Base-by-base conservation (phyloP, 2,888 invertebrate genomes). In the Plutella xylostella region DNA sequence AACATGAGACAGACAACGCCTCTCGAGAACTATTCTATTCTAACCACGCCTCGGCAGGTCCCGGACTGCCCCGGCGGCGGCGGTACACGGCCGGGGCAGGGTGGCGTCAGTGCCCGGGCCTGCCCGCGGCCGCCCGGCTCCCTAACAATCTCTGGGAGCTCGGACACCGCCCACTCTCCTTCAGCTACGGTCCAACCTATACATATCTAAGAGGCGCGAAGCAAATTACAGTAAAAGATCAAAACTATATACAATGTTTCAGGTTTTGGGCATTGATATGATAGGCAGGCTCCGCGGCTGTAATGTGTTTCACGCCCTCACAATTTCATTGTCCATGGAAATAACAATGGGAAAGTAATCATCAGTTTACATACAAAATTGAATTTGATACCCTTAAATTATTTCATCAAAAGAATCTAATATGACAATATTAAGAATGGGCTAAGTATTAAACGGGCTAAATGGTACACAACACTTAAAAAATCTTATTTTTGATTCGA, bases 231-330 rank as follows among this genome's bases (percentile, higher is more conserved):
- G 72, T 56, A 60, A 54, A n/a, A 28, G 7, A 9, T 28, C n/a
- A n/a, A 28, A 28, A 65, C 68, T 79, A 79, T 78, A 53, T 78
- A 79, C 78, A 78, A 56, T 60, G 61, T 25, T 20, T n/a, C 9
- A 18, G n/a, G 19, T 18, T 12, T 4, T 9, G 11, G 20, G 3
- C 18, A n/a, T n/a, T 20, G 39, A 15, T 22, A 9, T 22, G 39
- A 7, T 39, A 25, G 51, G 25, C 45, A 40, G 37, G 42, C 38
- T 54, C 65, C 55, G 51, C 54, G 66, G 65, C 70, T 72, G 79
- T 77, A 78, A 77, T 75, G 58, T 76, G 77, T 65, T 78, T 75
- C 79, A 72, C 80, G 78, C 77, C 78, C 58, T 64, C 53, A 60
- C 63, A 62, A 55, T 50, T n/a, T 53, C n/a, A 21, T 11, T 19